Conservation (phyloP, 1,140 invertebrate genomes). For the Drosophila parvula region DNA sequence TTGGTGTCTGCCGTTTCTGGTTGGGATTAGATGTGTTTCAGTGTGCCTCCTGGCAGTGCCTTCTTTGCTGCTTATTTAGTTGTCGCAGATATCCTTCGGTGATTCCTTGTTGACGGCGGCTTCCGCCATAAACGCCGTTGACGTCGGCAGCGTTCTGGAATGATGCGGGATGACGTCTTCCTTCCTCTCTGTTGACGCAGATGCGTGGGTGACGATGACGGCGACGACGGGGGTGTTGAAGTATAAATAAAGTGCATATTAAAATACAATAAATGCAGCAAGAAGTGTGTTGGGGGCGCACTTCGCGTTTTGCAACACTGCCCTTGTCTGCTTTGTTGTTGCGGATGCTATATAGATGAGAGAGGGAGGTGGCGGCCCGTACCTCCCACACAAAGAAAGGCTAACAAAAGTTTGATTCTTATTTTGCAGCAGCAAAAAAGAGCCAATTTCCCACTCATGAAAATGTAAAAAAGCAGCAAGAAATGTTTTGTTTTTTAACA, state of each 20-base stretch:
- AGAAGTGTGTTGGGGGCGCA: conserved; percentile 23
- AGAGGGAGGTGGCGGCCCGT: background rate
- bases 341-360: conserved; percentile 20
- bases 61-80: conserved; percentile 3
- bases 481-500: conserved; percentile 23
- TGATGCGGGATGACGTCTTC: conserved; percentile 57
- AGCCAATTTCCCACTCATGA: background rate
- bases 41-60: background rate
- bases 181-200: conserved; percentile 36
- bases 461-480: conserved; percentile 4
- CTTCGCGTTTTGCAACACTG: conserved; percentile 62
- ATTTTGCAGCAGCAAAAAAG: background rate
- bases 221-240: conserved; percentile 16
- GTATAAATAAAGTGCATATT: conserved; percentile 61
- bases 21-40: conserved; percentile 11
- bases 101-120: conserved; percentile 26
- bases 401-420: conserved; percentile 16
- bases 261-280: conserved; percentile 48
- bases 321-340: conserved; percentile 49
- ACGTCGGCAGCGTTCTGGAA: conserved; percentile 24
- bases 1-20: conserved; percentile 21
- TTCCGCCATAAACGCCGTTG: conserved; percentile 62
- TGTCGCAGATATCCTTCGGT: conserved; percentile 6
- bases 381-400: conserved; percentile 35
- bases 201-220: conserved; percentile 19